These are phyloP conservation scores for Drepana falcataria DNA, from an alignment of 2,888 invertebrate genomes.

Conservation along the genomic window DNA sequence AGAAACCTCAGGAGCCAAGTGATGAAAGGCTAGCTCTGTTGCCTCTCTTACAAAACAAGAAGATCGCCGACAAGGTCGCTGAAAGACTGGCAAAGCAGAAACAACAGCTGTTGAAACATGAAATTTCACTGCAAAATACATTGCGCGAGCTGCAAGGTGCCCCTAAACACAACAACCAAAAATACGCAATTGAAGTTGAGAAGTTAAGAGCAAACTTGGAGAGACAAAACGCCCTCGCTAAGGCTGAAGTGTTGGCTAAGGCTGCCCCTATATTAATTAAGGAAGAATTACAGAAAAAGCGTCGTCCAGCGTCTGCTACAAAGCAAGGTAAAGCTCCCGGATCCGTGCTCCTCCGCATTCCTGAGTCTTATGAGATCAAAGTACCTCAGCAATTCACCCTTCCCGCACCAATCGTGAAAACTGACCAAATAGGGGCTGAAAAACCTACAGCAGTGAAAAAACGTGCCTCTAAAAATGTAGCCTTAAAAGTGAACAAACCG, in stretches of 20 bases:
- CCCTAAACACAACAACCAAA: constrained; percentile 41
- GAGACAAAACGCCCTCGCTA: constrained; percentile 40
- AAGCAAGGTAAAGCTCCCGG: constrained; percentile 25
- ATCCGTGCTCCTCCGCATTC: background rate
- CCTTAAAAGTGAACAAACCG: constrained; percentile 36
- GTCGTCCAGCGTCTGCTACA: constrained; percentile 23
- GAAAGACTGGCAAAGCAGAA: constrained; percentile 21
- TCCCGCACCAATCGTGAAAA: constrained; percentile 27
- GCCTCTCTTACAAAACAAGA: constrained; percentile 19
- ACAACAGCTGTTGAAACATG: constrained; percentile 21
- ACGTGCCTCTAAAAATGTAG: constrained; percentile 34
- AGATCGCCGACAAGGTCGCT: constrained; percentile 11
- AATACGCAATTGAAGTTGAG: constrained; percentile 39
- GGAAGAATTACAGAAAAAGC: constrained; percentile 34
- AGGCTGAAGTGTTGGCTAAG: constrained; percentile 39
- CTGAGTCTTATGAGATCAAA: constrained; percentile 25
- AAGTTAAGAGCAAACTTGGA: constrained; percentile 35
- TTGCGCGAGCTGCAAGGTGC: constrained; percentile 37
- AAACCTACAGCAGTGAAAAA: constrained; percentile 30
- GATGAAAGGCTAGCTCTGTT: constrained; percentile 15
- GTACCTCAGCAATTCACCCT: constrained; percentile 33
- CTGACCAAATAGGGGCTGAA: constrained; percentile 30
- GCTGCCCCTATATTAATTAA: constrained; percentile 31
- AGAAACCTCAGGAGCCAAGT: background rate
- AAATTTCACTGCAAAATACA: constrained; percentile 21